Evolutionary conservation across 2,797 vertebrate species (phyloP), one percentile per base, ranked within the genome.

Genomic region (Bradypodion pumilum): DNA sequence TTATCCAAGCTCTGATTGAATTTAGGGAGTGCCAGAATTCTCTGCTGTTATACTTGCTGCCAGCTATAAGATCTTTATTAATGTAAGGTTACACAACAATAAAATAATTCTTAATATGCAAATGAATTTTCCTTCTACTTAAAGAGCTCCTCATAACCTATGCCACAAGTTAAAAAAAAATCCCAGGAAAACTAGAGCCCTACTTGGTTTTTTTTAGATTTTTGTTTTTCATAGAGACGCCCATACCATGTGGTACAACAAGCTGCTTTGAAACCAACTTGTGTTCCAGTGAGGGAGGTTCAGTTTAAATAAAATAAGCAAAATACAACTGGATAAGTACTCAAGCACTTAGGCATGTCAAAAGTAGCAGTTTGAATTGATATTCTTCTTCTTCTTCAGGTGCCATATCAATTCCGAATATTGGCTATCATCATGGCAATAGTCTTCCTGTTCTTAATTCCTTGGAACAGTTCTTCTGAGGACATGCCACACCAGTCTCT

Each of bases 1-100:
- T 95, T 96, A 95, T 94, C 93, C 95, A 94, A 93, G 93, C 87
- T 92, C 89, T 95, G 94, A 95, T 94, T 94, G 94, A 95, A 96
- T 96, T 96, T 95, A 95, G 94, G 94, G 93, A 95, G 86, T 93
- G 81, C 85, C 94, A 91, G 92, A 89, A 93, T 94, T 94, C 93
- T 90, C 88, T 85, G 81, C 91, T 91, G 85, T 87, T 93, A 44
- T 93, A 91, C 88, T 91, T 93, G 86, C 92, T 93, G 88, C 88
- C 92, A 93, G 90, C 75, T 91, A 23, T 86, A 87, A 84, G 87
- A 90, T 91, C 89, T 94, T 94, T 93, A 95, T 94, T 95, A 94
- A 95, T 95, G 93, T 94, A 93, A 94, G 77, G 86, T 88, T 92
- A 91, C 81, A 70, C 59, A 87, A 89, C 29, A 87, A 93, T 83